These are phyloP conservation scores for Cebidichthys violaceus DNA, from an alignment of 2,113 vertebrate species.

Conservation along the genomic window DNA sequence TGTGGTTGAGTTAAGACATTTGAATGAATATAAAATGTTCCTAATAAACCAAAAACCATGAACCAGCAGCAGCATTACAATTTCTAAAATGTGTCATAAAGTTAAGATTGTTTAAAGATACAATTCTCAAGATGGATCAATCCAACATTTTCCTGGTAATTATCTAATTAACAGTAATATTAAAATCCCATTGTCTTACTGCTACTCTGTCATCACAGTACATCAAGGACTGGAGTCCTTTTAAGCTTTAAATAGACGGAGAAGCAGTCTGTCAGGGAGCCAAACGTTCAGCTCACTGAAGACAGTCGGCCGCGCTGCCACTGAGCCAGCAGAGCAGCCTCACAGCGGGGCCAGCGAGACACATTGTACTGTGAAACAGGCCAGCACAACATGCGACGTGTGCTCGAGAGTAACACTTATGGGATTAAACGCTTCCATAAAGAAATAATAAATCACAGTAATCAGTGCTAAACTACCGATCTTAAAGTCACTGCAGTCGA, in stretches of 20 bases:
- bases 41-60: too few relatives aligned
- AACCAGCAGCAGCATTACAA: too few relatives aligned
- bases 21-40: too few relatives aligned
- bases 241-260: constrained; percentile 28
- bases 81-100: too few relatives aligned
- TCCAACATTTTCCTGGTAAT: background rate
- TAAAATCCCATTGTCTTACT: background rate
- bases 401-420: constrained; percentile 2
- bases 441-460: background rate
- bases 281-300: constrained; percentile 15
- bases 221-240: constrained; percentile 5
- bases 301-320: constrained; percentile 1
- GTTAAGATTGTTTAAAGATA: background rate
- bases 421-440: constrained; percentile 8
- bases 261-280: constrained; percentile 20
- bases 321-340: constrained; percentile 14
- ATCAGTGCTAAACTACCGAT: background rate
- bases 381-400: constrained; percentile 27
- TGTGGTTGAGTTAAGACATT: too few relatives aligned
- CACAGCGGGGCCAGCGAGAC: background rate
- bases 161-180: background rate
- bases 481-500: background rate
- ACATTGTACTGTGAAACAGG: constrained; percentile 31
- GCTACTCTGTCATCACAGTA: background rate
- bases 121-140: too few relatives aligned